phyloP scores from a whole-genome alignment of 2,113 vertebrate genomes.

The Abramis brama region DNA sequence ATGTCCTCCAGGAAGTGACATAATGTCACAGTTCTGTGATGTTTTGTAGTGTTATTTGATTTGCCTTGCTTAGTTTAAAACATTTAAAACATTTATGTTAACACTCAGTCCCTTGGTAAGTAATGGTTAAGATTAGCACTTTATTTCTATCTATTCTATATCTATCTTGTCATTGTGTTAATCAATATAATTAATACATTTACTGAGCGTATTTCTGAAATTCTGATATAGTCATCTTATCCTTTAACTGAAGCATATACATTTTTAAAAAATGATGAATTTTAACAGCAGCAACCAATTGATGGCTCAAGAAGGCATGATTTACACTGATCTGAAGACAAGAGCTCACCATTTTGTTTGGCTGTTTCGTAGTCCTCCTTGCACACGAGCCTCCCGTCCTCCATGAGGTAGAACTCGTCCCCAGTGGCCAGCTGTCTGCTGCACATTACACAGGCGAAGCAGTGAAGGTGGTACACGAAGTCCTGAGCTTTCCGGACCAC shows the following conservation, averaged over 20 bases:
- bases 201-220: neutral
- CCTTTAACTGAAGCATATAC: neutral
- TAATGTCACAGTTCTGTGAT: neutral
- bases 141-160: neutral
- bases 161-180: neutral
- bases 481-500: conserved; percentile 98
- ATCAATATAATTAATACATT: neutral
- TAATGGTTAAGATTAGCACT: neutral
- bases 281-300: neutral
- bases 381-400: conserved; percentile 95
- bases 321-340: conserved; percentile 56
- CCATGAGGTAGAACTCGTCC: conserved; percentile 99
- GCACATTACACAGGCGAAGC: conserved; percentile 98
- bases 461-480: conserved; percentile 98
- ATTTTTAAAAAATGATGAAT: neutral
- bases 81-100: neutral
- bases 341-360: conserved; percentile 91
- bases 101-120: neutral
- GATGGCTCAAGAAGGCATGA: neutral
- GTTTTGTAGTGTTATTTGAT: neutral
- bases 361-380: conserved; percentile 98
- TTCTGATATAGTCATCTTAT: neutral
- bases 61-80: neutral
- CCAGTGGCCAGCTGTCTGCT: conserved; percentile 95
- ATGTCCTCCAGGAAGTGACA: neutral